A percentile compares a stretch with the other conserved stretches of the same genome.
Conservation (phyloP, 1,140 invertebrate species). For the Zaprionus vittiger region DNA sequence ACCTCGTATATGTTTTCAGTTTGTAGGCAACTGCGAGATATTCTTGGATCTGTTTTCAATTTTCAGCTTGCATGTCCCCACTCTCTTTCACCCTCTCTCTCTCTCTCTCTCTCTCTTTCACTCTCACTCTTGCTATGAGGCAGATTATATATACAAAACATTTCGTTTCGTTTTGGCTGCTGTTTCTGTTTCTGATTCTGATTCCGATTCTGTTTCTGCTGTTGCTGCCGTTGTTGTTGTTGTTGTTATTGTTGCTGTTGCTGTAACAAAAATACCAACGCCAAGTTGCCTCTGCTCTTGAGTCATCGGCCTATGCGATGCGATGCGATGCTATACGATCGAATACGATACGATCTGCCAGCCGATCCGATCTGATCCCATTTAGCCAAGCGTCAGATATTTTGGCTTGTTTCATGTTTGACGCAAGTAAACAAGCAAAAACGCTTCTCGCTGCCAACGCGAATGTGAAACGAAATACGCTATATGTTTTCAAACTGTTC, state of each 20-base stretch:
- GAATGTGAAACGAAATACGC: constrained; percentile 70
- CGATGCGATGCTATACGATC: constrained; percentile 28
- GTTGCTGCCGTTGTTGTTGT: constrained; percentile 18
- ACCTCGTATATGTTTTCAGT: constrained; percentile 46
- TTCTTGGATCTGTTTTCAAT: constrained; percentile 78
- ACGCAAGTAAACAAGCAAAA: constrained; percentile 74
- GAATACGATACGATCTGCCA: background rate
- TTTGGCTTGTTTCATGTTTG: constrained; percentile 71
- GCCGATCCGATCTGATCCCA: background rate
- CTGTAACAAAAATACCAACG: constrained; percentile 78
- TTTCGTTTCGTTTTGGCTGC: constrained; percentile 46
- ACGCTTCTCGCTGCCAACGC: constrained; percentile 21
- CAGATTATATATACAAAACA: constrained; percentile 75
- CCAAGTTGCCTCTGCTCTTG: constrained; percentile 71
- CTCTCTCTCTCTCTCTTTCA: background rate
- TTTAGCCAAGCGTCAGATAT: constrained; percentile 36
- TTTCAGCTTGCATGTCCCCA: constrained; percentile 48
- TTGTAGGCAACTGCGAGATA: constrained; percentile 60
- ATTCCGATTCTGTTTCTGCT: background rate
- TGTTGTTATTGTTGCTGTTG: constrained; percentile 18
- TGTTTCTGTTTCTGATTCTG: constrained; percentile 15
- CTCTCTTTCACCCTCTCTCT: constrained; percentile 18
- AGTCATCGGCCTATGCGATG: constrained; percentile 66
- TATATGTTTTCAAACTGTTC: constrained; percentile 50
- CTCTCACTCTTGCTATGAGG: constrained; percentile 18